Conservation (phyloP, 2,797 vertebrate species). For the Enteromius treurensis region DNA sequence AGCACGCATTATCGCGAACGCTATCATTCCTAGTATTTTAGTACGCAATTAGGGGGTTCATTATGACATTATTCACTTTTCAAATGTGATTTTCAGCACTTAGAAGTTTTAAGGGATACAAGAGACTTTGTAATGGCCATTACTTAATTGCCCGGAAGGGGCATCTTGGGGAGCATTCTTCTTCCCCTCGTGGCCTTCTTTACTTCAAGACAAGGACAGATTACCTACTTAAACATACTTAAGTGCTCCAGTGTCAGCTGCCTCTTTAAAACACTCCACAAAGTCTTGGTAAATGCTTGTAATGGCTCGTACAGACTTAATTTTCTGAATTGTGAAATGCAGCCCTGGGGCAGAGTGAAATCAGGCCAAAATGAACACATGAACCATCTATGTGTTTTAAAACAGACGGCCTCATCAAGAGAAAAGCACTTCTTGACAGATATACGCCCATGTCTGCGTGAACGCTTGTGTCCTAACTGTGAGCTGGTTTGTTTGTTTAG, state of each 20-base stretch:
- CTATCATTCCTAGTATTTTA: background rate
- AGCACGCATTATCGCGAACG: background rate
- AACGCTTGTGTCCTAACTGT: conserved; percentile 14
- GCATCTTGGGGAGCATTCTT: conserved; percentile 26
- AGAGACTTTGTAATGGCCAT: conserved; percentile 28
- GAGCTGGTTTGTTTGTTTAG: conserved; percentile 35
- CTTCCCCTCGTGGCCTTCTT: conserved; percentile 18
- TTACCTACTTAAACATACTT: conserved; percentile 48
- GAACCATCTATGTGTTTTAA: background rate
- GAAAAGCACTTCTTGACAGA: background rate
- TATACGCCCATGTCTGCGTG: background rate
- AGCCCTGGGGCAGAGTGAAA: background rate
- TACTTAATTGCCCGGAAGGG: conserved; percentile 23
- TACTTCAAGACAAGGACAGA: conserved; percentile 41
- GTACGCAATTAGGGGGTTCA: background rate
- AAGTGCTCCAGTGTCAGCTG: conserved; percentile 35
- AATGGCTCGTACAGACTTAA: conserved; percentile 15
- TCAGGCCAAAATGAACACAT: background rate
- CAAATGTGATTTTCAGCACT: conserved; percentile 7
- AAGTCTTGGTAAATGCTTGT: conserved; percentile 27
- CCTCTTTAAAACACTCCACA: conserved; percentile 42
- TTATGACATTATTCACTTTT: background rate
- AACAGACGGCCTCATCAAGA: background rate
- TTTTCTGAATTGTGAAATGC: conserved; percentile 8
- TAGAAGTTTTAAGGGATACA: conserved; percentile 4